phyloP scores from a whole-genome alignment of 2,888 invertebrate species.

The Drosophila borealis region DNA sequence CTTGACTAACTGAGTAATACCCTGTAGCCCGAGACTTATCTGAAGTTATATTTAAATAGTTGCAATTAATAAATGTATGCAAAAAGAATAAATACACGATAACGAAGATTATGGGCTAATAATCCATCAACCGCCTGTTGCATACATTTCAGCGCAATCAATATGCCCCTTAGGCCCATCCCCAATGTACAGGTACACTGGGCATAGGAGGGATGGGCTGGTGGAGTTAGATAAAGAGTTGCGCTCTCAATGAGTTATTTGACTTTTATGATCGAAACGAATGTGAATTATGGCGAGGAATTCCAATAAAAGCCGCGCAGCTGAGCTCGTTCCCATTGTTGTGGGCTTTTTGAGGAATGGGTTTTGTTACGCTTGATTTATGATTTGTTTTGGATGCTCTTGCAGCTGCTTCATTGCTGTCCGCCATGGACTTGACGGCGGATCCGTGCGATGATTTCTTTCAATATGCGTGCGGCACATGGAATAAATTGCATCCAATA shows the following conservation, averaged over 20 bases:
- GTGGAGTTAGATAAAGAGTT: slow-evolving; percentile 16
- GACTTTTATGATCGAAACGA: slow-evolving; percentile 37
- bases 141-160: not conserved
- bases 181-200: not conserved
- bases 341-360: not conserved
- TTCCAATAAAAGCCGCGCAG: slow-evolving; percentile 29
- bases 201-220: not conserved
- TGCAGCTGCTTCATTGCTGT: slow-evolving; percentile 91
- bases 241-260: slow-evolving; percentile 3
- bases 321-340: slow-evolving; percentile 20
- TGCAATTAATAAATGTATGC: too few species aligned
- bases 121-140: too few species aligned
- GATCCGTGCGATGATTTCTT: slow-evolving; percentile 94
- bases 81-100: too few species aligned
- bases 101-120: too few species aligned
- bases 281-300: slow-evolving; percentile 22
- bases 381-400: slow-evolving; percentile 16
- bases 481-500: slow-evolving; percentile 94
- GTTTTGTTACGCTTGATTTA: slow-evolving; percentile 11
- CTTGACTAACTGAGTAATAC: not conserved
- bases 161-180: not conserved
- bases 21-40: not conserved
- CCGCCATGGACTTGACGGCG: slow-evolving; percentile 91
- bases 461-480: slow-evolving; percentile 93
- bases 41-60: too few species aligned